Evolutionary conservation across 2,113 vertebrate genomes (phyloP).

Genomic region (Ctenomys sociabilis): DNA sequence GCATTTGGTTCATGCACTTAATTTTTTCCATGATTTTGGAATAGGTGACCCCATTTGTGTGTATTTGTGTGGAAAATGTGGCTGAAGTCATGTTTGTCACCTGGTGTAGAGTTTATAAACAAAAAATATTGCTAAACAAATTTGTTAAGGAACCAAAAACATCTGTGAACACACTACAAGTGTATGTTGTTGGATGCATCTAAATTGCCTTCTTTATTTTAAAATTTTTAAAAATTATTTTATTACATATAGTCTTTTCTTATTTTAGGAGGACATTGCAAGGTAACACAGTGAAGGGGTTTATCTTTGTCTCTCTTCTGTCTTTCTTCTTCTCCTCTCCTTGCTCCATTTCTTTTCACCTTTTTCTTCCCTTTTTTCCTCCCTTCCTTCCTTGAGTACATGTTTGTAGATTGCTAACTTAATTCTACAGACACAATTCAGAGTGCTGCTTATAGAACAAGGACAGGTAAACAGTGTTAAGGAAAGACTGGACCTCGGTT

Average conservation of each 20-base stretch:
- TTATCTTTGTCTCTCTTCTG: no score
- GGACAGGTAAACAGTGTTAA: neutral
- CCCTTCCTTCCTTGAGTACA: neutral
- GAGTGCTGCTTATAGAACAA: neutral
- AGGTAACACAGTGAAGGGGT: neutral
- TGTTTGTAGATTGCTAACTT: neutral
- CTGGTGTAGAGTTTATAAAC: neutral
- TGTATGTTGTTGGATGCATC: neutral
- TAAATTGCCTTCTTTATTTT: neutral
- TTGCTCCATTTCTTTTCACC: no score
- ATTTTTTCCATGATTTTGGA: neutral
- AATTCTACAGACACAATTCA: neutral
- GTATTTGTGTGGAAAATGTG: neutral
- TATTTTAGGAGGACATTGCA: neutral
- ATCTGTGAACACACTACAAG: neutral
- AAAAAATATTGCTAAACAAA: neutral
- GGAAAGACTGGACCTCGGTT: neutral
- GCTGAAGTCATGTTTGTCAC: neutral
- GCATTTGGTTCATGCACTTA: neutral
- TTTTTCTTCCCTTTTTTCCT: no score
- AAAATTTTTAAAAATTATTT: no score
- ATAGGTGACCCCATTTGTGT: neutral
- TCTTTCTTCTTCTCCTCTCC: neutral
- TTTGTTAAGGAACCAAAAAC: neutral
- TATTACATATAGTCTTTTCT: neutral